Conservation (phyloP, 1,140 invertebrate genomes). For the Zaprionus davidi region DNA sequence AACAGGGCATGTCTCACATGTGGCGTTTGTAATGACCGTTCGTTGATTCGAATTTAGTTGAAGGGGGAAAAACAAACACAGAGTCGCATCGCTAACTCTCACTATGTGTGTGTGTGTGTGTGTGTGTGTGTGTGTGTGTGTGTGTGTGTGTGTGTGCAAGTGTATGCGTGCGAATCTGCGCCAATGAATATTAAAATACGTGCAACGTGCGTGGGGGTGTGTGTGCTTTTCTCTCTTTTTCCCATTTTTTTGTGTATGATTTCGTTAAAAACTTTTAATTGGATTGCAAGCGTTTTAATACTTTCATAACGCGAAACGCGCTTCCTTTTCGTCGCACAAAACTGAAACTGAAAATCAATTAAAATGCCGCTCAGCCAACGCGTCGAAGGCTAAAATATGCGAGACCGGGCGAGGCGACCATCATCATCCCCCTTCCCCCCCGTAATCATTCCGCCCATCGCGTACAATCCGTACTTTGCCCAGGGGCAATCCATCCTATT, state of each 20-base stretch:
- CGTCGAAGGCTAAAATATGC: slow-evolving; percentile 62
- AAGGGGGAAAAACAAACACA: neutral
- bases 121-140: slow-evolving; percentile 12
- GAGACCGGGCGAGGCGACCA: neutral
- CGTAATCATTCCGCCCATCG: neutral
- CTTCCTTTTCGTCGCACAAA: slow-evolving; percentile 39
- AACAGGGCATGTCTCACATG: slow-evolving; percentile 4
- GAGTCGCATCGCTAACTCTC: slow-evolving; percentile 7
- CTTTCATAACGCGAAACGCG: slow-evolving; percentile 55
- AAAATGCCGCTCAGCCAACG: slow-evolving; percentile 58
- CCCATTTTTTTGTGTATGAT: slow-evolving; percentile 22
- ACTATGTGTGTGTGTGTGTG: neutral
- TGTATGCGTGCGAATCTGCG: slow-evolving; percentile 27
- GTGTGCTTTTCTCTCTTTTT: slow-evolving; percentile 13
- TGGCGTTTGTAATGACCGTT: slow-evolving; percentile 24
- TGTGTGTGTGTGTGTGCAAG: too few species aligned
- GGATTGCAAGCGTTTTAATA: slow-evolving; percentile 77
- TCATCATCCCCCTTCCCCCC: neutral
- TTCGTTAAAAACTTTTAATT: slow-evolving; percentile 76
- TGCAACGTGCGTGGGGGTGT: slow-evolving; percentile 27
- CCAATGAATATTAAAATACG: slow-evolving; percentile 72
- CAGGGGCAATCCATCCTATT: slow-evolving; percentile 9
- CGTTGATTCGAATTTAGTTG: slow-evolving; percentile 34
- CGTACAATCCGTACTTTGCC: neutral
- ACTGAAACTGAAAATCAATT: slow-evolving; percentile 74